Base-by-base conservation (phyloP, 1,140 invertebrate species). In the Drosophila sucinea region DNA sequence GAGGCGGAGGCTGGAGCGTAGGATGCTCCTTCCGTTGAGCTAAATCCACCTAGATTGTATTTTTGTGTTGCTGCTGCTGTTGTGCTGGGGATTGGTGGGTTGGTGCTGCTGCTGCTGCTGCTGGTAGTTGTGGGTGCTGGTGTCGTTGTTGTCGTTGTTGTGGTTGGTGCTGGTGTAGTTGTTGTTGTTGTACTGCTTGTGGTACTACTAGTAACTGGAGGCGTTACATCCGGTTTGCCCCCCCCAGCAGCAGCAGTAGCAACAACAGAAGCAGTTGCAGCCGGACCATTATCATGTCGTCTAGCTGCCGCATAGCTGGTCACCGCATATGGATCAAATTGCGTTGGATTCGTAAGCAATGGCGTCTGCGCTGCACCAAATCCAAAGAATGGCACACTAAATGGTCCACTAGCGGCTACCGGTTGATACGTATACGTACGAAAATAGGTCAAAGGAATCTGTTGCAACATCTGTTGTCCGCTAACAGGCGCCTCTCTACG, bases 341-440 rank as follows among this genome's bases (percentile, higher is more conserved):
- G 90, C 0, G 67, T 23, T 35, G 60, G 58, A 0, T 70, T 73
- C 0, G 67, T 51, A 0, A 91, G 73, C 38, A 91, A 54, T 1
- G 90, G 82, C 4, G 90, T 76, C 60, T 85, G 89, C 1, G 85
- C 70, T 1, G 83, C 77, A 25, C 83, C 78, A 51, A 71, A 78
- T 1, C 85, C 90, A 3, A 85, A 90, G 65, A 90, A 72, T 3
- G 89, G 89, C 56, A 85, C 71, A 8, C 73, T 57, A 5, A 89
- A 85, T 6, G 79, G 64, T 40, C 76, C 77, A 17, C 76, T 17
- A 17, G 17, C 81, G 8, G 70, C 55, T 51, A 90, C 29, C 1
- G 87, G 90, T 51, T 91, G 90, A 40, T 91, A 91, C 4, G 90
- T 91, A 63, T 91, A 91, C 0, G 90, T 91, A 23, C 90, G 90